phyloP scores from a whole-genome alignment of 2,888 invertebrate species.

The Oscheius myriophilus region DNA sequence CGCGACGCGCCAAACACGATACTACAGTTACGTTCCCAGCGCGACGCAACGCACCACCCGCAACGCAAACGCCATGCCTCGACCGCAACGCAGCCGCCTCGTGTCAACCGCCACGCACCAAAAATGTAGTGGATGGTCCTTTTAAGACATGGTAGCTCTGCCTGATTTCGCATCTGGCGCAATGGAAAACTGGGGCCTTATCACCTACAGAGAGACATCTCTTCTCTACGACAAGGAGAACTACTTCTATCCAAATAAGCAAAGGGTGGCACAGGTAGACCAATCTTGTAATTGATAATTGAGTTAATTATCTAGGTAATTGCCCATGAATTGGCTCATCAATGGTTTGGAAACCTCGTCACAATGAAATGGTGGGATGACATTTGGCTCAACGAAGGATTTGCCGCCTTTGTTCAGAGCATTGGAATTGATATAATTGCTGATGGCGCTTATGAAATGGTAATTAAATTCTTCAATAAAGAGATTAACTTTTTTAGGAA shows the following conservation, averaged over 20 bases:
- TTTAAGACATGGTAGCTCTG: slow-evolving; percentile 83
- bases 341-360: slow-evolving; percentile 72
- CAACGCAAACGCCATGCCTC: too few relatives aligned
- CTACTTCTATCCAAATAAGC: slow-evolving; percentile 81
- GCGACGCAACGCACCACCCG: too few relatives aligned
- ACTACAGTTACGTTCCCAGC: too few relatives aligned
- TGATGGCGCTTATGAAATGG: slow-evolving; percentile 31
- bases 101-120: too few relatives aligned
- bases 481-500: slow-evolving; percentile 38
- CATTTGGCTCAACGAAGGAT: slow-evolving; percentile 70
- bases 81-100: too few relatives aligned
- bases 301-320: too few relatives aligned
- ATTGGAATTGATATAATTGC: slow-evolving; percentile 58
- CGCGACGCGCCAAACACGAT: too few relatives aligned
- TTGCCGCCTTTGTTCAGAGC: slow-evolving; percentile 65
- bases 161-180: slow-evolving; percentile 90
- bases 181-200: slow-evolving; percentile 94
- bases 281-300: too few relatives aligned
- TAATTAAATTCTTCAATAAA: not conserved
- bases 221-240: slow-evolving; percentile 81
- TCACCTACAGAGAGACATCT: slow-evolving; percentile 81
- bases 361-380: slow-evolving; percentile 71
- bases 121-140: too few relatives aligned
- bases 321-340: slow-evolving; percentile 42
- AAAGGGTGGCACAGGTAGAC: slow-evolving; percentile 78